A percentile compares a stretch with the other conserved stretches of the same genome.
These are phyloP conservation scores for Eucera pruinosa DNA, from an alignment of 2,888 invertebrate genomes.

Conservation along the genomic window DNA sequence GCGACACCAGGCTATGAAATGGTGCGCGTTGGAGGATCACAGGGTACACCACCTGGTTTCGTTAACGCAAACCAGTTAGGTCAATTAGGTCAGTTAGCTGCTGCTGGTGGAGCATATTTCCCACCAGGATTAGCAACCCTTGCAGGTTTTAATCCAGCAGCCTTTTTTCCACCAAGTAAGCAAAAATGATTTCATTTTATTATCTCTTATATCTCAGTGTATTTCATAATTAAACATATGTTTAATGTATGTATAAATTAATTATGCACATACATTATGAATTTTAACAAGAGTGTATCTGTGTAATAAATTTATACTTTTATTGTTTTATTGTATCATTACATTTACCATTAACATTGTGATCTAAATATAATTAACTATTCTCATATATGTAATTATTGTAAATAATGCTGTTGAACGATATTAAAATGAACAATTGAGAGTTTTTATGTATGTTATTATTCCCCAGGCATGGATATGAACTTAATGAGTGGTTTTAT, in stretches of 20 bases:
- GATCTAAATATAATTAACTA: not conserved
- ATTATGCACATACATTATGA: slow-evolving; percentile 38
- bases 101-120: slow-evolving; percentile 70
- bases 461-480: slow-evolving; percentile 81
- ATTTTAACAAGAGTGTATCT: not conserved
- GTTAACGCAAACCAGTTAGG: slow-evolving; percentile 82
- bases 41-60: slow-evolving; percentile 77
- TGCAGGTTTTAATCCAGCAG: slow-evolving; percentile 89
- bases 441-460: slow-evolving; percentile 36
- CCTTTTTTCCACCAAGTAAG: slow-evolving; percentile 94
- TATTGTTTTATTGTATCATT: not conserved
- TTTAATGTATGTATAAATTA: slow-evolving; percentile 57
- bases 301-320: not conserved
- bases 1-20: slow-evolving; percentile 86
- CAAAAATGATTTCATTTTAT: not conserved
- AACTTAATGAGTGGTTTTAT: slow-evolving; percentile 82
- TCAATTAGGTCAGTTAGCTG: slow-evolving; percentile 77
- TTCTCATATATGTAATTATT: not conserved
- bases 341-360: not conserved
- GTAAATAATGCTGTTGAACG: not conserved
- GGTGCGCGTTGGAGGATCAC: slow-evolving; percentile 85
- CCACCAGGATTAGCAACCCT: slow-evolving; percentile 80
- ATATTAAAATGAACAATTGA: not conserved
- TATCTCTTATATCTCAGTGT: not conserved
- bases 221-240: not conserved